These are phyloP conservation scores for Cepaea nemoralis DNA, from an alignment of 1,140 invertebrate species.

Conservation along the genomic window DNA sequence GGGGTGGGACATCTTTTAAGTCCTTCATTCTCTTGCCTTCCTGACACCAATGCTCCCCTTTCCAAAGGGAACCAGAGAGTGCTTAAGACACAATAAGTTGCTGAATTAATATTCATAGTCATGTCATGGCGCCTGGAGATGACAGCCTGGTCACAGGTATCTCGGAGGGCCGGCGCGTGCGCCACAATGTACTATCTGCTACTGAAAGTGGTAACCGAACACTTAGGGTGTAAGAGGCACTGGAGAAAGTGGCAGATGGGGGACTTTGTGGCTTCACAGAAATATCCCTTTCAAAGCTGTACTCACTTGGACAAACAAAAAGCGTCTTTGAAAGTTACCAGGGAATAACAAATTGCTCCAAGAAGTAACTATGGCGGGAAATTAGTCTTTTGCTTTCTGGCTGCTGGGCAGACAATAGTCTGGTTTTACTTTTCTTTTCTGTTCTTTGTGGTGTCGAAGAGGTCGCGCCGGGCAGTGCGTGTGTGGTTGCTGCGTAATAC, in stretches of 20 bases:
- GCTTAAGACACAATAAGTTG: not conserved
- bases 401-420: no score
- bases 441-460: no score
- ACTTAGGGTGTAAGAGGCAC: not conserved
- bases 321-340: no score
- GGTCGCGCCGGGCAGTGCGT: no score
- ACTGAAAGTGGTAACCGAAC: not conserved
- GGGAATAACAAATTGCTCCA: no score
- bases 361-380: no score
- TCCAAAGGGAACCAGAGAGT: not conserved
- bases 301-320: no score
- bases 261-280: not conserved
- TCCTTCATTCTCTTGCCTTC: not conserved
- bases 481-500: no score
- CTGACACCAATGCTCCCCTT: not conserved
- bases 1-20: not conserved
- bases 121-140: not conserved
- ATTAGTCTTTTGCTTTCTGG: no score
- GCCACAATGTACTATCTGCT: not conserved
- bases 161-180: not conserved
- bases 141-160: not conserved
- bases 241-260: not conserved
- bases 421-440: no score
- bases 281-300: not conserved
- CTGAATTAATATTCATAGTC: conserved; percentile 23